Evolutionary conservation across 2,797 vertebrate species (phyloP).

Genomic region (Taeniopygia guttata): DNA sequence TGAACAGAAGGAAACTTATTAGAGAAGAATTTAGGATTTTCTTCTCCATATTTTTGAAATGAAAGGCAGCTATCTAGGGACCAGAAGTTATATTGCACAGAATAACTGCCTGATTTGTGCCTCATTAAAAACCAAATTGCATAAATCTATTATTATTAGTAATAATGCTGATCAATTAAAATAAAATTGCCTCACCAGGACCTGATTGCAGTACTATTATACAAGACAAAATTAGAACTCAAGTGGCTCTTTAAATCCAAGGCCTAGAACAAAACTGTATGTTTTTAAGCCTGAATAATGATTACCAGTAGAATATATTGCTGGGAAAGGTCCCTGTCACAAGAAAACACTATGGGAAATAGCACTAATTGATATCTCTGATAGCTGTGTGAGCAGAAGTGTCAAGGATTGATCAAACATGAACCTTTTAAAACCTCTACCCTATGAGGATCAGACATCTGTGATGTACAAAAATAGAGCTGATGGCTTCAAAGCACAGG

Average conservation of each 20-base stretch:
- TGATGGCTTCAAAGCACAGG: background rate
- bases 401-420: background rate
- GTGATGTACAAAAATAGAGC: background rate
- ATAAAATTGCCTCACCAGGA: background rate
- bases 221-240: background rate
- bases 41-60: background rate
- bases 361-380: background rate
- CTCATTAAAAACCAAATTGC: constrained; percentile 12
- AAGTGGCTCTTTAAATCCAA: background rate
- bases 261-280: background rate
- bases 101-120: background rate
- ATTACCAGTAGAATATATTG: background rate
- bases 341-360: background rate
- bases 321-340: background rate
- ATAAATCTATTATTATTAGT: background rate
- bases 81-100: background rate
- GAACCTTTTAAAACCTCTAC: background rate
- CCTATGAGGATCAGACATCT: background rate
- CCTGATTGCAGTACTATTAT: background rate
- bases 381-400: background rate
- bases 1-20: background rate
- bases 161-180: constrained; percentile 13
- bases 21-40: background rate
- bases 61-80: background rate
- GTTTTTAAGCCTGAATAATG: background rate